These are phyloP conservation scores for Hydriomena furcata DNA, from an alignment of 2,888 invertebrate species.

Conservation along the genomic window DNA sequence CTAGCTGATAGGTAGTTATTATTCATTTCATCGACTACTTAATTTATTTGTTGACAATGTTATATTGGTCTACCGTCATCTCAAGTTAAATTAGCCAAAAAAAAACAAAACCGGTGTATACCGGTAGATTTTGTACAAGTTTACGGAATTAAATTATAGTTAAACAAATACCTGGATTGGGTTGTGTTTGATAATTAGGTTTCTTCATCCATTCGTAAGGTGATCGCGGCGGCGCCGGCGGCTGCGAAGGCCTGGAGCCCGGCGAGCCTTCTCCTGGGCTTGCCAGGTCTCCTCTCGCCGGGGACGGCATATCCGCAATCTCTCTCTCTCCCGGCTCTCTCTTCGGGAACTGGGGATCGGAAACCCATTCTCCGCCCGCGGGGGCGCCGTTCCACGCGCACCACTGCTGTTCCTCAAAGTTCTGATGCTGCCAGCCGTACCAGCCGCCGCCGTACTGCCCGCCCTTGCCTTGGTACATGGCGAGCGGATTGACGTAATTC, in stretches of 20 bases:
- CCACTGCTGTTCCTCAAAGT: slow-evolving; percentile 83
- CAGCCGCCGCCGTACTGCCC: slow-evolving; percentile 77
- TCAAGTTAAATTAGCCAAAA: no score
- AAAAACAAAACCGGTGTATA: no score
- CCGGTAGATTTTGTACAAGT: no score
- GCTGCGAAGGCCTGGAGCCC: slow-evolving; percentile 73
- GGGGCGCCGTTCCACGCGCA: slow-evolving; percentile 81
- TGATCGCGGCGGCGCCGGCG: slow-evolving; percentile 89
- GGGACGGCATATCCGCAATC: slow-evolving; percentile 74
- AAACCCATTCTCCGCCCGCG: slow-evolving; percentile 75
- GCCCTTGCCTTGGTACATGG: slow-evolving; percentile 87
- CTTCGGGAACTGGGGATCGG: slow-evolving; percentile 76
- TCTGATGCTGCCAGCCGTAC: slow-evolving; percentile 80
- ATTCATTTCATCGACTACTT: no score
- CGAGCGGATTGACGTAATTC: slow-evolving; percentile 88
- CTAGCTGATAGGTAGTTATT: no score
- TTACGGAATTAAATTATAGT: no score
- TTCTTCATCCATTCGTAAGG: slow-evolving; percentile 97
- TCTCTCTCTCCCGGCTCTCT: slow-evolving; percentile 72
- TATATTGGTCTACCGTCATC: slow-evolving; percentile 6
- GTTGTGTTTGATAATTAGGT: slow-evolving; percentile 92
- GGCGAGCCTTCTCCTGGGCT: slow-evolving; percentile 82
- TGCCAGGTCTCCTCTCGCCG: slow-evolving; percentile 79
- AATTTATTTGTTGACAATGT: not conserved
- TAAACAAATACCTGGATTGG: slow-evolving; percentile 90